Evolutionary conservation across 2,113 vertebrate genomes (phyloP).

Genomic region (Greenwoodochromis staneri): DNA sequence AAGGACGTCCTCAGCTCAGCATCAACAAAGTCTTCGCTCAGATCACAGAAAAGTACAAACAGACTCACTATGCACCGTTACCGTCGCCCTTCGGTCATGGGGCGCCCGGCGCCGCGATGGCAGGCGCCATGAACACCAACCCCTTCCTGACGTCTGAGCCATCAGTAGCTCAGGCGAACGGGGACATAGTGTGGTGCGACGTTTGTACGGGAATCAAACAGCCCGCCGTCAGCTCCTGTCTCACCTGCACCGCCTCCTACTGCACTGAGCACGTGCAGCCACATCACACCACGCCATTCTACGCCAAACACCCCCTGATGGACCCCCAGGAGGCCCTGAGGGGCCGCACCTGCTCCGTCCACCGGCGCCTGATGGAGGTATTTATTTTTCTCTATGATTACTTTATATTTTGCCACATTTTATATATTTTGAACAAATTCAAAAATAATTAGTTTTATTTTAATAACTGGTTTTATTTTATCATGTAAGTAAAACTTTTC

Average conservation of each 20-base stretch:
- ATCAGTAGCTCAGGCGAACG: neutral
- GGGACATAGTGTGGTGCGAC: conserved; percentile 60
- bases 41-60: conserved; percentile 68
- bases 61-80: conserved; percentile 8
- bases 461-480: neutral
- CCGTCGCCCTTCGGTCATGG: fast-evolving
- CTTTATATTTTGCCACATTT: neutral
- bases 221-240: conserved; percentile 66
- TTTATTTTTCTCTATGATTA: no score
- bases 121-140: fast-evolving
- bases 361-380: conserved; percentile 69
- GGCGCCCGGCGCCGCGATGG: fast-evolving
- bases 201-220: conserved; percentile 65
- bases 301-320: conserved; percentile 64
- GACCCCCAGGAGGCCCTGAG: conserved; percentile 63
- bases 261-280: conserved; percentile 63
- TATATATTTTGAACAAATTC: neutral
- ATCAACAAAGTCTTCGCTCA: conserved; percentile 71
- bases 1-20: conserved; percentile 63
- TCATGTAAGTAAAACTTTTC: neutral
- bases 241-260: conserved; percentile 74
- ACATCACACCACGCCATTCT: conserved; percentile 50
- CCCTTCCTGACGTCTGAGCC: neutral
- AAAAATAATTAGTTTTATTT: neutral
- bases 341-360: conserved; percentile 60